phyloP scores from a whole-genome alignment of 2,113 vertebrate species.

The Rostratula benghalensis region DNA sequence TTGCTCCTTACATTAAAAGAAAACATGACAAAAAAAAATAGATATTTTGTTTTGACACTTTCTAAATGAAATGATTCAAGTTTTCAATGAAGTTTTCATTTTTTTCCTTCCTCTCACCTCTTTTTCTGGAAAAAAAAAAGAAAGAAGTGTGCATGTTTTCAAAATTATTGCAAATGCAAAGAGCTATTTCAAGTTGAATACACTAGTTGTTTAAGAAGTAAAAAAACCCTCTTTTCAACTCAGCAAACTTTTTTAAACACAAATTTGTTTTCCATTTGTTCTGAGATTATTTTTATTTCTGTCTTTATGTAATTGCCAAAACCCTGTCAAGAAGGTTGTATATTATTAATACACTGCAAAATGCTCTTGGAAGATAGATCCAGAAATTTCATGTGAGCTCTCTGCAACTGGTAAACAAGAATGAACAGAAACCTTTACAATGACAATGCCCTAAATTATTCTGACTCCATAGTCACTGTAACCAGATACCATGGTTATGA shows the following conservation, averaged over 20 bases:
- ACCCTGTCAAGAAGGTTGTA: not conserved
- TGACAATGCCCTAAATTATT: not conserved
- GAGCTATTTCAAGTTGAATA: not conserved
- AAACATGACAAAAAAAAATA: not conserved
- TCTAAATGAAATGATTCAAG: not conserved
- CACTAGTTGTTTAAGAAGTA: not conserved
- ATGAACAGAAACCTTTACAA: not conserved
- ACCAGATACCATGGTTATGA: not conserved
- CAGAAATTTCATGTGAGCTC: not conserved
- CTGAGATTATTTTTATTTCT: conserved; percentile 8
- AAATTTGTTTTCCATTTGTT: not conserved
- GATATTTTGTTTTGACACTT: not conserved
- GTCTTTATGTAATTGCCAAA: not conserved
- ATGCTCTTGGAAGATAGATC: not conserved
- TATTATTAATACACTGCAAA: not conserved
- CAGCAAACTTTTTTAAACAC: not conserved
- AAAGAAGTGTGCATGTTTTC: not conserved
- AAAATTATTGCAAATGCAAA: not conserved
- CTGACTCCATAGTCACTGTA: not conserved
- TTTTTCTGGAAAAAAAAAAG: not conserved
- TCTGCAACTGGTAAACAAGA: not conserved
- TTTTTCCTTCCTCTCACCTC: not conserved
- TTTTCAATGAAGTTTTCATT: not conserved
- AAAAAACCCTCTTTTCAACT: not conserved
- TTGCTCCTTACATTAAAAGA: not conserved